These are phyloP conservation scores for Tichodroma muraria DNA, from an alignment of 2,113 vertebrate genomes.

Conservation along the genomic window DNA sequence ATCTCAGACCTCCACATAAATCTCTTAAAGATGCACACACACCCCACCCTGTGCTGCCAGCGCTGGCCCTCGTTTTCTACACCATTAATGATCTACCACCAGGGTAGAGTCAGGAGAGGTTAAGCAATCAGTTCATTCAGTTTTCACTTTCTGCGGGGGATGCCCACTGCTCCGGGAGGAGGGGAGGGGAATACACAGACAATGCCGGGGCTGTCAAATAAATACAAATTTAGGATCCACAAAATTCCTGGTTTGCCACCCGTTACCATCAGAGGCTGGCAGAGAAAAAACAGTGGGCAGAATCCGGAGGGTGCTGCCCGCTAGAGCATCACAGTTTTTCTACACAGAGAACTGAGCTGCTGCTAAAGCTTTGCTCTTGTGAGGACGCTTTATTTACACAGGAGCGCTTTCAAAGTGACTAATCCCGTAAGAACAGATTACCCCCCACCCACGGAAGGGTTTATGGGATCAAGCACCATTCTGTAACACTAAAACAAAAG, in stretches of 20 bases:
- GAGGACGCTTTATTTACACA: background rate
- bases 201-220: constrained; percentile 22
- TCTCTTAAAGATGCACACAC: constrained; percentile 81
- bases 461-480: background rate
- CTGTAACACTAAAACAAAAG: constrained; percentile 17
- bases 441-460: background rate
- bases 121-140: constrained; percentile 69
- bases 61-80: constrained; percentile 69
- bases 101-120: constrained; percentile 64
- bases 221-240: background rate
- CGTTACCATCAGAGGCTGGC: background rate
- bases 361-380: background rate
- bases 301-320: background rate
- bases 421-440: background rate
- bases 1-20: constrained; percentile 74
- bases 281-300: background rate
- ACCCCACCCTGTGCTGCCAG: constrained; percentile 63
- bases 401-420: background rate
- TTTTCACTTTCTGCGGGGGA: constrained; percentile 40
- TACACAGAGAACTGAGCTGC: accelerated
- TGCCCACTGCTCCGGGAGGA: constrained; percentile 10
- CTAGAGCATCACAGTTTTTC: background rate
- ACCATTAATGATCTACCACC: constrained; percentile 73
- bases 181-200: background rate
- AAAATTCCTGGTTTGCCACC: background rate